A percentile compares a stretch with the other conserved stretches of the same genome.
These are phyloP conservation scores for Podocnemis expansa DNA, from an alignment of 2,113 vertebrate species.

Conservation along the genomic window DNA sequence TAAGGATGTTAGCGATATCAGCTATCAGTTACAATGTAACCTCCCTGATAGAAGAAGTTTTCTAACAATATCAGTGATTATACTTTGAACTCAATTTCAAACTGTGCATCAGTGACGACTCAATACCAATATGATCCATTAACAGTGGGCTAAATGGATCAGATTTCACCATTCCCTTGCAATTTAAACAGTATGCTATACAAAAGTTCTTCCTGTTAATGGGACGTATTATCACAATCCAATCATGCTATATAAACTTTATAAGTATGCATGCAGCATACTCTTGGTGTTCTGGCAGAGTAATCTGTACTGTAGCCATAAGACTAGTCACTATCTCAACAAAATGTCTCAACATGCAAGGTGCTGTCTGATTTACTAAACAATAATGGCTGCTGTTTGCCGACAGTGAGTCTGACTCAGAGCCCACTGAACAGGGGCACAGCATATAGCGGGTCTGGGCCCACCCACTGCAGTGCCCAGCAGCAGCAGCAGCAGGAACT, in stretches of 20 bases:
- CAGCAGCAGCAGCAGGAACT: no score
- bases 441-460: no score
- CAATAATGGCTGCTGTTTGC: background rate
- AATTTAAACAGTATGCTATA: slow-evolving; percentile 32
- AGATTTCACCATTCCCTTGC: slow-evolving; percentile 57
- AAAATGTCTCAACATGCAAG: background rate
- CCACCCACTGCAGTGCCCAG: no score
- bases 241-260: background rate
- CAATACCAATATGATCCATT: background rate
- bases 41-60: slow-evolving; percentile 4
- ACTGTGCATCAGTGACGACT: background rate
- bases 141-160: background rate
- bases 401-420: background rate
- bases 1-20: slow-evolving; percentile 35
- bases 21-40: background rate
- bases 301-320: background rate
- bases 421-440: background rate
- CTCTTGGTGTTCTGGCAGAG: background rate
- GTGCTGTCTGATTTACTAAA: background rate
- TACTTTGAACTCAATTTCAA: background rate
- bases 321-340: slow-evolving; percentile 43
- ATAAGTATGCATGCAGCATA: background rate
- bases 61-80: background rate
- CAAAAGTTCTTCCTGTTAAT: background rate
- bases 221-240: slow-evolving; percentile 22